Conservation (phyloP, 2,113 vertebrate species). For the Nothobranchius furzeri region DNA sequence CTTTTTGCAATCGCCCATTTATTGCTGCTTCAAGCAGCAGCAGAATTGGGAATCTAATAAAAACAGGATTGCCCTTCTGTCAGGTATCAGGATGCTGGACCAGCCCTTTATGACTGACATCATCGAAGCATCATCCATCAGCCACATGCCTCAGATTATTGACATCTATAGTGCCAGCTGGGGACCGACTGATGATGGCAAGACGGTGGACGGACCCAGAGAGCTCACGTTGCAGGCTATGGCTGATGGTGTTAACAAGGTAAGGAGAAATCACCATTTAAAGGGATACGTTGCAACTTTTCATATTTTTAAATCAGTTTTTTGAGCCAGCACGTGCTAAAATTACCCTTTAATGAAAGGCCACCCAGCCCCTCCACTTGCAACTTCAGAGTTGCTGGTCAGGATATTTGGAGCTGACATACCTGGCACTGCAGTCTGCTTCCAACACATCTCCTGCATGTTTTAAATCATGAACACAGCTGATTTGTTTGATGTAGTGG, state of each 20-base stretch:
- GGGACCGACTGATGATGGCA: constrained; percentile 98
- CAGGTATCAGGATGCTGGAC: constrained; percentile 98
- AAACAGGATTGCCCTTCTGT: neutral
- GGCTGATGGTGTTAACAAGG: constrained; percentile 99
- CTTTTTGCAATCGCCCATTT: neutral
- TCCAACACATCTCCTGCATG: no score
- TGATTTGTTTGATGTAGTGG: no score
- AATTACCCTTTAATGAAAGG: no score
- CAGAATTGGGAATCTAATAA: neutral
- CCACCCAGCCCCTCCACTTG: no score
- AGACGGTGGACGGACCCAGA: constrained; percentile 97
- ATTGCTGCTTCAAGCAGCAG: neutral
- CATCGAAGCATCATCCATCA: constrained; percentile 98
- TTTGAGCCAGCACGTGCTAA: no score
- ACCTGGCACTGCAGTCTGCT: no score
- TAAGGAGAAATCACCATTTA: constrained; percentile 47
- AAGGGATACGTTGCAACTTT: no score
- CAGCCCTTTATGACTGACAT: constrained; percentile 99
- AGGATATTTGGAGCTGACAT: no score
- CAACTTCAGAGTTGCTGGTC: no score
- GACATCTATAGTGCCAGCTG: constrained; percentile 99
- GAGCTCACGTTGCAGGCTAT: constrained; percentile 97
- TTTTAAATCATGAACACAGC: no score
- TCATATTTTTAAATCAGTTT: no score
- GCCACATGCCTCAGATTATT: constrained; percentile 97